Evolutionary conservation across 2,113 vertebrate genomes (phyloP).

Genomic region (Eptatretus burgeri): DNA sequence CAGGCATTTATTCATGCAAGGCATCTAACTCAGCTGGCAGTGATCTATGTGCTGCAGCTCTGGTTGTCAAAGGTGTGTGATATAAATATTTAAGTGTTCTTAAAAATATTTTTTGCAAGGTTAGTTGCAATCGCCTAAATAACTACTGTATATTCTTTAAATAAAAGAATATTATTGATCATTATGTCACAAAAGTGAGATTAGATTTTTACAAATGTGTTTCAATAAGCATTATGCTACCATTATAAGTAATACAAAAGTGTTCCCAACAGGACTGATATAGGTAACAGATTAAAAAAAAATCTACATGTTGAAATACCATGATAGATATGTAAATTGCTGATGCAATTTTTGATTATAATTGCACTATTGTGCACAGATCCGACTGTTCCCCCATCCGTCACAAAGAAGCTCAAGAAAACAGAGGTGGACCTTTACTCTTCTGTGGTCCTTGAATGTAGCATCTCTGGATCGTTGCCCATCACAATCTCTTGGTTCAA

Average conservation of each 20-base stretch:
- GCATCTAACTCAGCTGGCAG: constrained; percentile 73
- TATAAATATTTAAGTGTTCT: not conserved
- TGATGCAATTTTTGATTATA: constrained; percentile 34
- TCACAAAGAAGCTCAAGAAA: constrained; percentile 19
- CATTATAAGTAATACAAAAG: too few relatives aligned
- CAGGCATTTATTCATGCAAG: constrained; percentile 68
- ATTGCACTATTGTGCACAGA: constrained; percentile 14
- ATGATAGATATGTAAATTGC: constrained; percentile 8
- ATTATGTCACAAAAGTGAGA: too few relatives aligned
- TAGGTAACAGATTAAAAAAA: too few relatives aligned
- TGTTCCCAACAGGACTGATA: too few relatives aligned
- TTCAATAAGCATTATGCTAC: too few relatives aligned
- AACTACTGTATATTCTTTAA: too few relatives aligned
- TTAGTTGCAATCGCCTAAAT: too few relatives aligned
- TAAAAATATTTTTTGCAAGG: too few relatives aligned
- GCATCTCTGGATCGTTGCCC: constrained; percentile 48
- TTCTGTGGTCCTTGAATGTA: constrained; percentile 59
- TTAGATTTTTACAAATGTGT: too few relatives aligned
- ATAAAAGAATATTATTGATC: too few relatives aligned
- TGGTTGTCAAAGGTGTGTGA: constrained; percentile 56
- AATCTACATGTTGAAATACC: too few relatives aligned
- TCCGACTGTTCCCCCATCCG: not conserved
- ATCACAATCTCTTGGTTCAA: constrained; percentile 87
- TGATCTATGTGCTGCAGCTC: constrained; percentile 43
- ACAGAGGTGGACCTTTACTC: constrained; percentile 59